Evolutionary conservation across 1,140 invertebrate genomes (phyloP).

Genomic region (Eubasilissa regina): DNA sequence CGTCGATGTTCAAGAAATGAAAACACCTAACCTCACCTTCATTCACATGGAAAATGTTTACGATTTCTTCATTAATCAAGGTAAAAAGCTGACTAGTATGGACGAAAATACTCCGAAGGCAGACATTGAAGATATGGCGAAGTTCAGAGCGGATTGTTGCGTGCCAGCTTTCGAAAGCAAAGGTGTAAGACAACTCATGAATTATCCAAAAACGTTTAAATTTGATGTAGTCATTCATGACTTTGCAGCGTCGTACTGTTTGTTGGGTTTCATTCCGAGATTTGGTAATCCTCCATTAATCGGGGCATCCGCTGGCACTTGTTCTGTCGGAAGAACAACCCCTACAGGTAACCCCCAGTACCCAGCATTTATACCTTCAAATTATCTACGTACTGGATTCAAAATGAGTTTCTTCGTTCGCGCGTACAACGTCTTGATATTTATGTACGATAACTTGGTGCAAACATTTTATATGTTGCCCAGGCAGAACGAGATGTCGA

Average conservation of each 20-base stretch:
- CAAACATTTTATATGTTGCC: conserved; percentile 47
- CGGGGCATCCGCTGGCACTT: conserved; percentile 50
- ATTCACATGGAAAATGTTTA: conserved; percentile 60
- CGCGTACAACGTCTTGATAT: conserved; percentile 62
- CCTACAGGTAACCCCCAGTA: conserved; percentile 55
- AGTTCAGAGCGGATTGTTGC: conserved; percentile 51
- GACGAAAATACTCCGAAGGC: conserved; percentile 22
- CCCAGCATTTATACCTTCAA: conserved; percentile 48
- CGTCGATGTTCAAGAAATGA: conserved; percentile 50
- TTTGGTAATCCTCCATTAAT: conserved; percentile 59
- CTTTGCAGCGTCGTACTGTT: conserved; percentile 58
- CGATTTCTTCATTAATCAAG: conserved; percentile 28
- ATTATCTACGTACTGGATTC: conserved; percentile 44
- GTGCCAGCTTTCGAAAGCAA: conserved; percentile 49
- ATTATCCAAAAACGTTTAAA: conserved; percentile 57
- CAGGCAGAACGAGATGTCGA: conserved; percentile 47
- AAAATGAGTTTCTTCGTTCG: conserved; percentile 62
- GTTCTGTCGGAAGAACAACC: conserved; percentile 50
- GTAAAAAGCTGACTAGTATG: conserved; percentile 33
- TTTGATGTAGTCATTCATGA: conserved; percentile 62
- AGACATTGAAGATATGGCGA: conserved; percentile 48
- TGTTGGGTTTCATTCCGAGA: conserved; percentile 55
- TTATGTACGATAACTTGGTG: conserved; percentile 52
- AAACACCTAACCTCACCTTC: conserved; percentile 55
- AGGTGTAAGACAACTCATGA: conserved; percentile 49